Evolutionary conservation across 2,797 vertebrate genomes (phyloP).

Genomic region (Macropodus opercularis): DNA sequence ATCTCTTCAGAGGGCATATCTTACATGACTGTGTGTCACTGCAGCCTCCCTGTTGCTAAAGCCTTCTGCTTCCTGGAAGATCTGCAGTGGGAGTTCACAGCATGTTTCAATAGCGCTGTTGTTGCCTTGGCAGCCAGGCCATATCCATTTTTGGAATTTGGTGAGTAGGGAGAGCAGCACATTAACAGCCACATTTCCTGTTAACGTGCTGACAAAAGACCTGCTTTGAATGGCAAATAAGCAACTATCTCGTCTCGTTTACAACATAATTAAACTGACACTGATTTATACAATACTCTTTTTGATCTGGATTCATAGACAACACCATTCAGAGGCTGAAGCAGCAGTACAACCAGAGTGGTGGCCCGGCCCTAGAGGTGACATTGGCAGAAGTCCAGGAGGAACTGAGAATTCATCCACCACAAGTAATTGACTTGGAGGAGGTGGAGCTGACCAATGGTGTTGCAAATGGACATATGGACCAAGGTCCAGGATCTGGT

Average conservation of each 20-base stretch:
- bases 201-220: not conserved
- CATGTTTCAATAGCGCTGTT: slow-evolving; percentile 82
- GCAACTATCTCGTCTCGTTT: not conserved
- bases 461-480: slow-evolving; percentile 81
- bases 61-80: slow-evolving; percentile 98
- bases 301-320: slow-evolving; percentile 76
- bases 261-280: not conserved
- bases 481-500: slow-evolving; percentile 83
- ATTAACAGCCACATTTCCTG: slow-evolving; percentile 3
- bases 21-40: slow-evolving; percentile 92
- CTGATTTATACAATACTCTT: slow-evolving; percentile 1
- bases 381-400: slow-evolving; percentile 85
- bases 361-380: slow-evolving; percentile 74
- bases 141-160: slow-evolving; percentile 95
- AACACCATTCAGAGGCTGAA: slow-evolving; percentile 90
- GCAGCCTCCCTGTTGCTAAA: slow-evolving; percentile 86
- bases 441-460: slow-evolving; percentile 84
- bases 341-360: slow-evolving; percentile 86
- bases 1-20: slow-evolving; percentile 87
- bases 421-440: slow-evolving; percentile 84
- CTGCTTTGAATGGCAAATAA: not conserved
- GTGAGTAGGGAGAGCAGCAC: slow-evolving; percentile 76
- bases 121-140: slow-evolving; percentile 89
- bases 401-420: slow-evolving; percentile 85
- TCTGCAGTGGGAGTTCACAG: slow-evolving; percentile 91